A percentile compares a stretch with the other conserved stretches of the same genome.
These are phyloP conservation scores for Cosmorhoe ocellata DNA, from an alignment of 2,888 invertebrate genomes.

Conservation along the genomic window DNA sequence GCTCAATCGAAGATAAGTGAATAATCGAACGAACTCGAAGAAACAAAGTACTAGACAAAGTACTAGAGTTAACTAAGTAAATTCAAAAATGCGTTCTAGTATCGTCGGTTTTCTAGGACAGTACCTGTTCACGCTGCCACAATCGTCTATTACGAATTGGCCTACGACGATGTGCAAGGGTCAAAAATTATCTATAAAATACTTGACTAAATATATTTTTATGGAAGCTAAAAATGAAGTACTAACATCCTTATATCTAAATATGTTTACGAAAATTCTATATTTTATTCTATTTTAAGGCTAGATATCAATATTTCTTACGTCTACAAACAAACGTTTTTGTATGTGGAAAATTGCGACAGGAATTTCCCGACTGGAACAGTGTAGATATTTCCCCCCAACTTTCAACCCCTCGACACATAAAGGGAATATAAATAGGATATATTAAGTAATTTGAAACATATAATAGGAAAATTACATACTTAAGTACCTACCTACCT, in stretches of 20 bases:
- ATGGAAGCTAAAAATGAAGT: background rate
- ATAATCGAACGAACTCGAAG: too few species aligned
- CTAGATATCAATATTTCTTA: slow-evolving; percentile 16
- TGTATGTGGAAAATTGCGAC: too few species aligned
- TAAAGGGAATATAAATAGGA: too few species aligned
- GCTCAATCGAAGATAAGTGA: too few species aligned
- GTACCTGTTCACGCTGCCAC: too few species aligned
- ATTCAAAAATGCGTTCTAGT: too few species aligned
- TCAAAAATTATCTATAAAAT: slow-evolving; percentile 1
- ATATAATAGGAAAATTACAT: background rate
- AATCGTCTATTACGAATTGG: too few species aligned
- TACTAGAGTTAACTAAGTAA: too few species aligned
- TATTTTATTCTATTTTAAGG: slow-evolving; percentile 2
- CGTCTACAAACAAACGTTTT: slow-evolving; percentile 2
- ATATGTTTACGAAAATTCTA: slow-evolving; percentile 8
- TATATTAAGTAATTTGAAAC: background rate
- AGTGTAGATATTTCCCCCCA: too few species aligned
- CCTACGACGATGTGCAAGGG: background rate
- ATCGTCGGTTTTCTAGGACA: too few species aligned
- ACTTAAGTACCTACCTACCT: slow-evolving; percentile 6
- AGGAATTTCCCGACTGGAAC: too few species aligned
- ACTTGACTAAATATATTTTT: slow-evolving; percentile 12
- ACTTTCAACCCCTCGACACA: too few species aligned
- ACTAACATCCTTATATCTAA: slow-evolving; percentile 6
- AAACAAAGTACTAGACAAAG: background rate